phyloP scores from a whole-genome alignment of 2,113 vertebrate genomes.

The Diadophis punctatus region DNA sequence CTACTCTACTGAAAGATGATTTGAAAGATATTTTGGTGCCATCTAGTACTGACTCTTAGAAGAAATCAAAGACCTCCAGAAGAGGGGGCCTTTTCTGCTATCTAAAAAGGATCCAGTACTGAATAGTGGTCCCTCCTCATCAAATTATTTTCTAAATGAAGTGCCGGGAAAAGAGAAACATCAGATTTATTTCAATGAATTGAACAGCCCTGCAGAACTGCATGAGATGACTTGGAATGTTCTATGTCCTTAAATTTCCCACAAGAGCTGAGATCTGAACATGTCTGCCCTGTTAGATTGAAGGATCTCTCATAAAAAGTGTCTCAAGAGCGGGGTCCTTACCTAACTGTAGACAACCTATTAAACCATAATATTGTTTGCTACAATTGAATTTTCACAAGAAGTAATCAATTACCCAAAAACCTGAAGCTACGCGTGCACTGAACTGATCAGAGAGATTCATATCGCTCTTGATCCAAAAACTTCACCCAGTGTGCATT shows the following conservation, averaged over 20 bases:
- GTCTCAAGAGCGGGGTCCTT: background rate
- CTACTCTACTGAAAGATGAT: background rate
- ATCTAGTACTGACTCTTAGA: too few species aligned
- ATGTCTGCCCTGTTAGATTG: background rate
- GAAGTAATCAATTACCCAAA: background rate
- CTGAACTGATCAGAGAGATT: background rate
- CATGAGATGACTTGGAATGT: background rate
- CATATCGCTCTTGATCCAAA: background rate
- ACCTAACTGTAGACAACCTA: background rate
- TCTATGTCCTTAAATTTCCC: background rate
- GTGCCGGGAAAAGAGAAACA: background rate
- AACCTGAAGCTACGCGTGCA: background rate
- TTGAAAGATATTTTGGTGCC: too few species aligned
- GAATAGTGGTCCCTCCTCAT: background rate
- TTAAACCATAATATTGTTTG: background rate
- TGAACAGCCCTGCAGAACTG: background rate
- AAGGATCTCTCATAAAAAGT: background rate
- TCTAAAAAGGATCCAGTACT: background rate
- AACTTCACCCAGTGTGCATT: background rate
- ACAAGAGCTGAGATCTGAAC: background rate
- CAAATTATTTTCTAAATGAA: background rate
- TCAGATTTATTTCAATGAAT: background rate
- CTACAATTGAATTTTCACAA: background rate
- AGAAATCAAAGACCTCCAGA: background rate
- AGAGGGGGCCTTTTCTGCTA: fast-evolving